Evolutionary conservation across 37 sponge, comb jelly and placozoan genomes (phyloP).

Genomic region (Halisarca cf. caerulea): DNA sequence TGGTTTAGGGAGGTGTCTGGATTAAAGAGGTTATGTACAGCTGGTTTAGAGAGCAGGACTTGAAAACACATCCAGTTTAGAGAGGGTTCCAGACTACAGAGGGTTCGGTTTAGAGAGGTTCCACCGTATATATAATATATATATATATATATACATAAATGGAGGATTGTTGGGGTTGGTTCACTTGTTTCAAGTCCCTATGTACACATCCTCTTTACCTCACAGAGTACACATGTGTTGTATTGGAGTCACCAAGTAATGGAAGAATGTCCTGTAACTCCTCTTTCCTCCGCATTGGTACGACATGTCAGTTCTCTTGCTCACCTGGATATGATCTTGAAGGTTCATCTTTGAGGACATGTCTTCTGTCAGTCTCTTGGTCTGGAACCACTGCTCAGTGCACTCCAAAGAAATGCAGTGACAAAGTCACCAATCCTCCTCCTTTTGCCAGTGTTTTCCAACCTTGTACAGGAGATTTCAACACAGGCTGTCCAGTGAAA

Average conservation of each 20-base stretch:
- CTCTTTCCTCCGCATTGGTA: background rate
- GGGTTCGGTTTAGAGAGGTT: no score
- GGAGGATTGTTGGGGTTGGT: no score
- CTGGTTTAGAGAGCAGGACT: no score
- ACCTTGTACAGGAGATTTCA: slow-evolving; percentile 8
- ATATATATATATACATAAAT: no score
- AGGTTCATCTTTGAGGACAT: background rate
- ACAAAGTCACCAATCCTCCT: background rate
- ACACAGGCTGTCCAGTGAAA: background rate
- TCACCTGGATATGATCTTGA: background rate
- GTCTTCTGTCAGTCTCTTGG: background rate
- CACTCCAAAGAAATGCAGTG: background rate
- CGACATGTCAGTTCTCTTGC: background rate
- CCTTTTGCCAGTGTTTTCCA: slow-evolving; percentile 9
- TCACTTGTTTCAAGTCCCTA: no score
- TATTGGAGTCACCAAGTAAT: background rate
- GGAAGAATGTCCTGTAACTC: background rate
- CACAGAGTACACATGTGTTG: background rate
- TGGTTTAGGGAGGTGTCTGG: no score
- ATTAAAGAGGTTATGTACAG: no score
- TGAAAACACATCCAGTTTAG: no score
- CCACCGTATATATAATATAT: no score
- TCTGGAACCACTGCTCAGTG: background rate
- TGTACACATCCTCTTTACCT: background rate
- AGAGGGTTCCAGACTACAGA: no score